Evolutionary conservation across 1,140 invertebrate species (phyloP).

Genomic region (Lepidotrigona ventralis): DNA sequence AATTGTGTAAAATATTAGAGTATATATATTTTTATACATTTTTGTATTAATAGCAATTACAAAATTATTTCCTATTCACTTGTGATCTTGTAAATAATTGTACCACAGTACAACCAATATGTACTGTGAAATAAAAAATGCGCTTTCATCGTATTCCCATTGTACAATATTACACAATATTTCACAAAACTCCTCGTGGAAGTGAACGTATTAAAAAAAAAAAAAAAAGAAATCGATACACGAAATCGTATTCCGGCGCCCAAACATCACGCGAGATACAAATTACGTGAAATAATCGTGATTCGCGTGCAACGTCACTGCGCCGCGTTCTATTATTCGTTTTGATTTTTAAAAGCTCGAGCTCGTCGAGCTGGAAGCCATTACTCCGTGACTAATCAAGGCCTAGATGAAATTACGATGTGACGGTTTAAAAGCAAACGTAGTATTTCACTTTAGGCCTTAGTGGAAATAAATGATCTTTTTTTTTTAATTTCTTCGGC

Average conservation of each 20-base stretch:
- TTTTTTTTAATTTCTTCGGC: neutral
- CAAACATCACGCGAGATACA: slow-evolving; percentile 1
- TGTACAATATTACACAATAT: too few species aligned
- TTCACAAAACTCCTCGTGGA: too few species aligned
- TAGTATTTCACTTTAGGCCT: neutral
- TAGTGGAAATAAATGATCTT: neutral
- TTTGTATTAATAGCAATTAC: too few species aligned
- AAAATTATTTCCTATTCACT: too few species aligned
- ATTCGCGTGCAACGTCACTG: neutral
- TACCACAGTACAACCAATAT: too few species aligned
- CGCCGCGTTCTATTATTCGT: neutral
- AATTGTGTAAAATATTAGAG: too few species aligned
- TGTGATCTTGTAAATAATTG: too few species aligned
- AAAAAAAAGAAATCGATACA: slow-evolving; percentile 2
- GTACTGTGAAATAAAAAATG: too few species aligned
- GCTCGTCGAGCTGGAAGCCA: neutral
- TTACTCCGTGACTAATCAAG: neutral
- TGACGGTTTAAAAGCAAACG: neutral
- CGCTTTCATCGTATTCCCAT: too few species aligned
- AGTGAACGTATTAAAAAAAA: too few species aligned
- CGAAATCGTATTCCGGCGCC: neutral
- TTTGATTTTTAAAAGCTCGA: neutral
- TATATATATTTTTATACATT: too few species aligned
- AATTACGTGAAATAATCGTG: neutral
- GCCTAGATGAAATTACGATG: neutral